Evolutionary conservation across 2,888 invertebrate species (phyloP).

Genomic region (Caenorhabditis uteleia): DNA sequence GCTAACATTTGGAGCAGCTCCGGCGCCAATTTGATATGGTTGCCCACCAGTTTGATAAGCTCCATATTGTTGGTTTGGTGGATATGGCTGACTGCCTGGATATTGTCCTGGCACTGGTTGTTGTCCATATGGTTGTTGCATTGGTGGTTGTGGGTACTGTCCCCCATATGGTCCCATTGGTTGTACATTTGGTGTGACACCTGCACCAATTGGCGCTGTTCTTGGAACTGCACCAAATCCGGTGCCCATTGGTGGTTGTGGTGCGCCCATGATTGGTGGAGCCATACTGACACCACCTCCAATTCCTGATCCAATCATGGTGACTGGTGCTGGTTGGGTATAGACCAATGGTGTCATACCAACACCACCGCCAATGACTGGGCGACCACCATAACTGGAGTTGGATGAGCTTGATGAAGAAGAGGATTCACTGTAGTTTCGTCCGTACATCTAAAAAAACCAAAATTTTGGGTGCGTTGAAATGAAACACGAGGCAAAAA

Average conservation of each 20-base stretch:
- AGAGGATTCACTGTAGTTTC: slow-evolving; percentile 21
- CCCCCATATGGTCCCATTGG: background rate
- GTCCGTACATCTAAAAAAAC: slow-evolving; percentile 30
- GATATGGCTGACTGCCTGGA: slow-evolving; percentile 1
- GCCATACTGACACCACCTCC: slow-evolving; percentile 9
- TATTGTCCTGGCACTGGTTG: slow-evolving; percentile 4
- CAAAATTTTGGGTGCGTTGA: slow-evolving; percentile 9
- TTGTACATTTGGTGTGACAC: background rate
- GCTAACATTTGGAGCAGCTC: slow-evolving; percentile 9
- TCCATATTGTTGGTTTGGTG: slow-evolving; percentile 6
- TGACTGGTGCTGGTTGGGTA: slow-evolving; percentile 7
- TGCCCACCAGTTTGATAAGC: too few species aligned
- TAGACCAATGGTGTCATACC: slow-evolving; percentile 8
- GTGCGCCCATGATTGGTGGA: slow-evolving; percentile 12
- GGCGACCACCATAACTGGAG: slow-evolving; percentile 18
- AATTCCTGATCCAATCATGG: slow-evolving; percentile 11
- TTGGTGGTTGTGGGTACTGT: background rate
- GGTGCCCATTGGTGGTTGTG: slow-evolving; percentile 10
- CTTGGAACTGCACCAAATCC: slow-evolving; percentile 21
- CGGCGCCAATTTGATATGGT: slow-evolving; percentile 20
- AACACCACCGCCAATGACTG: slow-evolving; percentile 5
- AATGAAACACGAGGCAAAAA: slow-evolving; percentile 10
- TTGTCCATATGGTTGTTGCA: background rate
- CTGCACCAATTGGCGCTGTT: background rate
- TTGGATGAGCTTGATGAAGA: slow-evolving; percentile 30